Evolutionary conservation across 2,888 invertebrate species (phyloP), one percentile per base, ranked within the genome.

Genomic region (Nipponacmea schrenckii): DNA sequence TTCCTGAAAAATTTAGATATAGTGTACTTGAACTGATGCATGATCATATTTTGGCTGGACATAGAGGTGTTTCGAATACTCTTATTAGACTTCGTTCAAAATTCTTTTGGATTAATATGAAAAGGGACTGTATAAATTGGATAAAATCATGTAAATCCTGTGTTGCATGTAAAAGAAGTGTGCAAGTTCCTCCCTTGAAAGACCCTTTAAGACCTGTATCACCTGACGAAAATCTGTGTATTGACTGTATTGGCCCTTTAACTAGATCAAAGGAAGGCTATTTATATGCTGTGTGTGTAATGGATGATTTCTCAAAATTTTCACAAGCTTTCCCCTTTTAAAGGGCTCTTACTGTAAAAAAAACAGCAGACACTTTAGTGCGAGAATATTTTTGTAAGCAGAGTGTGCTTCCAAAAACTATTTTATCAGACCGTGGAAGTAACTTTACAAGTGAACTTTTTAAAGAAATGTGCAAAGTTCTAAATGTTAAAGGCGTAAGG

Each of bases 261-360:
- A 4, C 63, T 2, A 24, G 20, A 27, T 63, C 63, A n/a, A 15
- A 20, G 15, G 63, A 63, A 27, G 63, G 63, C 15, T 63, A 63
- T 27, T 15, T 15, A 27, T 63, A 63, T 63, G 63, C 26, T 27
- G 26, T 63, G 14, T 63, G 63, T 63, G 63, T 63, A n/a, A 63
- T 63, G 63, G 63, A 63, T 63, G 63, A 63, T 27, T 63, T 63
- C 20, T 63, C 63, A 15, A 63, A 48, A 48, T 48, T 48, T n/a
- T 56, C 56, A 17, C 56, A 56, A 56, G 56, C 56, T 12, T 56
- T 56, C 20, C 64, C 31, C 15, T 17, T 64, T n/a, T n/a, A n/a
- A 12, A n/a, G 64, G 20, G 8, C 64, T 64, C 1, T 64, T 1
- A 64, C 64, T 17, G 64, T 20, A 27, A 64, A 64, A 26, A 20